Evolutionary conservation across 2,888 invertebrate genomes (phyloP).

Genomic region (Trachelus stipa): DNA sequence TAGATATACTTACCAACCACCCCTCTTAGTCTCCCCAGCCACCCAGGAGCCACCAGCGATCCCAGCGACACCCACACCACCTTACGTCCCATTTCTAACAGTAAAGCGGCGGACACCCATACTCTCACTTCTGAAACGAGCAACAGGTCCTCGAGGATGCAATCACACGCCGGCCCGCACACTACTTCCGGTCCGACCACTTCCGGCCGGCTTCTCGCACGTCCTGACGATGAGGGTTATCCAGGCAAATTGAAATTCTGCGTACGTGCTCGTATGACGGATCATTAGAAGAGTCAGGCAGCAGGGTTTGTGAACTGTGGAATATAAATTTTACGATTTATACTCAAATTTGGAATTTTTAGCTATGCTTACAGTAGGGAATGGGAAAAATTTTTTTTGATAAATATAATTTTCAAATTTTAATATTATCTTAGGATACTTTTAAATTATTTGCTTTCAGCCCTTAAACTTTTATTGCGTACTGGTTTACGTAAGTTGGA

Average conservation of each 20-base stretch:
- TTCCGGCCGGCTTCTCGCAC: conserved; percentile 30
- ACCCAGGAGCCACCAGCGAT: conserved; percentile 23
- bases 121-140: conserved; percentile 33
- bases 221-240: not conserved
- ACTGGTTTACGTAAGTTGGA: not conserved
- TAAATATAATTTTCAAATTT: not conserved
- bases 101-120: conserved; percentile 43
- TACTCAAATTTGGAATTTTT: not conserved
- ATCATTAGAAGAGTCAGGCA: not conserved
- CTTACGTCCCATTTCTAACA: conserved; percentile 48
- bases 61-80: conserved; percentile 24
- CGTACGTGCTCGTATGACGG: not conserved
- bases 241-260: not conserved
- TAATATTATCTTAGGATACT: not conserved
- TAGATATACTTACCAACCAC: conserved; percentile 48
- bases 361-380: not conserved
- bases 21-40: conserved; percentile 13
- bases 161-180: conserved; percentile 39
- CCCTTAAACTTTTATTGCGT: not conserved
- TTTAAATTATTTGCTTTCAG: too few species aligned
- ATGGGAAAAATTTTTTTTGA: not conserved
- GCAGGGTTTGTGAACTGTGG: not conserved
- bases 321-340: not conserved
- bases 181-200: conserved; percentile 32
- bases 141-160: conserved; percentile 58